phyloP scores from a whole-genome alignment of 2,888 invertebrate species.

The Agrotis exclamationis region DNA sequence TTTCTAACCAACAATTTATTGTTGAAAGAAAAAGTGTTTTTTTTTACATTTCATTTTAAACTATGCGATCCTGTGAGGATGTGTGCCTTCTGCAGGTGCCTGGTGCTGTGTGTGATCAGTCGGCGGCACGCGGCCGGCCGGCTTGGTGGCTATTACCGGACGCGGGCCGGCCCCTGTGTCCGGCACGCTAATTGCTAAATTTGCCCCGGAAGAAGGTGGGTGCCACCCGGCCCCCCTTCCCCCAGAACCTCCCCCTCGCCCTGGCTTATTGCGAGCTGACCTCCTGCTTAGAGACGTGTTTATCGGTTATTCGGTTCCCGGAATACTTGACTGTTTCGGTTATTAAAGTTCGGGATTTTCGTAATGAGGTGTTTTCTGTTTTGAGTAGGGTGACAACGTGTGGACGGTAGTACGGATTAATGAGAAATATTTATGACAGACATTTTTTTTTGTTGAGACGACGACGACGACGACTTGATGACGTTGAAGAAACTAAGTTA shows the following conservation, averaged over 20 bases:
- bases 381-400: not conserved
- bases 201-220: conserved; percentile 68
- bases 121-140: conserved; percentile 59
- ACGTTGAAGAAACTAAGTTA: not conserved
- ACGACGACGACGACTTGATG: no score
- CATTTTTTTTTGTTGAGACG: no score
- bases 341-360: conserved; percentile 19
- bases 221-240: not conserved
- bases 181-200: conserved; percentile 87
- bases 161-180: conserved; percentile 62
- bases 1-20: no score
- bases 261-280: conserved; percentile 70
- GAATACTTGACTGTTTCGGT: conserved; percentile 19
- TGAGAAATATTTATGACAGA: not conserved
- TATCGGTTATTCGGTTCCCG: conserved; percentile 44
- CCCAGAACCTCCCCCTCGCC: conserved; percentile 4
- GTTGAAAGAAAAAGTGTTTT: no score
- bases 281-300: conserved; percentile 38
- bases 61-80: not conserved
- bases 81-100: conserved; percentile 32
- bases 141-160: conserved; percentile 78
- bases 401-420: not conserved
- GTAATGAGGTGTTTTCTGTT: conserved; percentile 6
- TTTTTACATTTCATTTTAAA: not conserved
- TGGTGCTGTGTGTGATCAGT: conserved; percentile 50